Conservation (phyloP, 2,113 vertebrate species). For the Alouatta palliata region DNA sequence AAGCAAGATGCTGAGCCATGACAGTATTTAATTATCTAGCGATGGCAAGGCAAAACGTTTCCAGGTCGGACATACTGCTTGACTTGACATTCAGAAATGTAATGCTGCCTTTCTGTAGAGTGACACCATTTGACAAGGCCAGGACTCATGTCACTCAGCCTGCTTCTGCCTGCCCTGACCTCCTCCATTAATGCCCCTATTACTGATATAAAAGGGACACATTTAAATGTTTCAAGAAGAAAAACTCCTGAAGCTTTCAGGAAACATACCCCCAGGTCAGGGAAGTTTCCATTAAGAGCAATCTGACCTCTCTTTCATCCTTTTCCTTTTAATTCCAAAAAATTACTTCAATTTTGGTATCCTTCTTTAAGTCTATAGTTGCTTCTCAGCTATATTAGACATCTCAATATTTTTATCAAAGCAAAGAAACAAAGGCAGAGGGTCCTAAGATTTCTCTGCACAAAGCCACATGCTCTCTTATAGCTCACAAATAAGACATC, state of each 20-base stretch:
- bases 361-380: background rate
- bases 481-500: accelerated
- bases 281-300: background rate
- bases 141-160: background rate
- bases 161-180: background rate
- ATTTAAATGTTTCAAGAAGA: background rate
- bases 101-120: background rate
- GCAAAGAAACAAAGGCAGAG: background rate
- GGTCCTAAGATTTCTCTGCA: background rate
- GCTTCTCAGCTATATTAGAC: background rate
- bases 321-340: background rate
- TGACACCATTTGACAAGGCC: background rate
- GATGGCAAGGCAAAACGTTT: background rate
- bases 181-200: background rate
- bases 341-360: background rate
- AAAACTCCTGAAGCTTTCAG: background rate
- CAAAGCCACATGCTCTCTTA: background rate
- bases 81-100: constrained; percentile 31
- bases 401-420: background rate
- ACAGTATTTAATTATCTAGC: background rate
- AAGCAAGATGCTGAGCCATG: background rate
- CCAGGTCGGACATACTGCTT: background rate
- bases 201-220: background rate
- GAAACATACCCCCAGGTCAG: background rate
- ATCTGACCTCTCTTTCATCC: background rate